Conservation (phyloP, 2,797 vertebrate genomes). For the Poliocrania exsul region DNA sequence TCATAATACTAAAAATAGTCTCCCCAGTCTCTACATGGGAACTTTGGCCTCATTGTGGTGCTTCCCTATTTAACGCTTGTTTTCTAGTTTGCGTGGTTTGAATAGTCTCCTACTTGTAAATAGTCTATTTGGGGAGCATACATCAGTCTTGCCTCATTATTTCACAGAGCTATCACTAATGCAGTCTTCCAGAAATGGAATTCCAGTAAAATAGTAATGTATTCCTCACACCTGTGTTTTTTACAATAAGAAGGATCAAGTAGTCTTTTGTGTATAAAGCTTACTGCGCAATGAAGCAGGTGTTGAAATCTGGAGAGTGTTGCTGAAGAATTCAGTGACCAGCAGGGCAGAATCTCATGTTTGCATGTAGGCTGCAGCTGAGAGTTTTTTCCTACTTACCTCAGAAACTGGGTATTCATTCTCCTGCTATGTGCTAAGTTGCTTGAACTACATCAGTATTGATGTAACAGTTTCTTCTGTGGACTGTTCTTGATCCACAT, state of each 20-base stretch:
- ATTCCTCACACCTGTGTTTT: not conserved
- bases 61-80: not conserved
- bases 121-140: constrained; percentile 42
- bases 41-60: constrained; percentile 42
- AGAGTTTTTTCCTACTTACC: not conserved
- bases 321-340: not conserved
- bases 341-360: not conserved
- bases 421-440: not conserved
- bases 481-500: not conserved
- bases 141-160: constrained; percentile 13
- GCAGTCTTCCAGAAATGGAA: not conserved
- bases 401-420: not conserved
- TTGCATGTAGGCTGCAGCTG: not conserved
- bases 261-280: not conserved
- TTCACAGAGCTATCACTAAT: not conserved
- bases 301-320: not conserved
- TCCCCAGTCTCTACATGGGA: not conserved
- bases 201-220: not conserved
- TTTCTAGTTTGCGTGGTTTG: constrained; percentile 30
- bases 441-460: not conserved
- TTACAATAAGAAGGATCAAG: not conserved
- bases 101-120: constrained; percentile 59
- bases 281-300: rapidly evolving
- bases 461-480: not conserved
- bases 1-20: constrained; percentile 50